These are phyloP conservation scores for Erythrolamprus reginae DNA, from an alignment of 2,113 vertebrate species.

Conservation along the genomic window DNA sequence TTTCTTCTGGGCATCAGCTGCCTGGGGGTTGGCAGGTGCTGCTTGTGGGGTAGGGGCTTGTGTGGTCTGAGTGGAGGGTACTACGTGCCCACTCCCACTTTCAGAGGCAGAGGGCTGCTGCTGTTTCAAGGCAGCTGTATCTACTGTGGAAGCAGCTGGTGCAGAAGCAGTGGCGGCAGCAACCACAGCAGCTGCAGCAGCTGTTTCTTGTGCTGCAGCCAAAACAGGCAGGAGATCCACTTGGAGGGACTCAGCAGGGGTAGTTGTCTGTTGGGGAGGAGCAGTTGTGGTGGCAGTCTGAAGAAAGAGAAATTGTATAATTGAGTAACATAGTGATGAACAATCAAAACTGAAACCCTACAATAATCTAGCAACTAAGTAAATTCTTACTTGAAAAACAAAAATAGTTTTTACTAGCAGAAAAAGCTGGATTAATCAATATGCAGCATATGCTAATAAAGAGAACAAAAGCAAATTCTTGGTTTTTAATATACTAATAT, in stretches of 20 bases:
- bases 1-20: slow-evolving; percentile 56
- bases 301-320: slow-evolving; percentile 23
- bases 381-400: neutral
- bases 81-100: slow-evolving; percentile 62
- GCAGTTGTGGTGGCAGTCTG: slow-evolving; percentile 58
- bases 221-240: slow-evolving; percentile 84
- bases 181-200: slow-evolving; percentile 50
- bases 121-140: slow-evolving; percentile 71
- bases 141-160: slow-evolving; percentile 74
- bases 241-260: slow-evolving; percentile 82
- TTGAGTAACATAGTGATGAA: neutral
- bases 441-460: neutral
- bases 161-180: slow-evolving; percentile 45
- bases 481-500: neutral
- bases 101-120: slow-evolving; percentile 64
- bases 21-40: slow-evolving; percentile 53
- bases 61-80: slow-evolving; percentile 23
- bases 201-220: slow-evolving; percentile 61
- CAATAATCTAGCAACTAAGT: neutral
- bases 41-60: slow-evolving; percentile 51
- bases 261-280: slow-evolving; percentile 78
- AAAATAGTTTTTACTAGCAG: neutral
- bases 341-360: neutral
- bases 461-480: neutral
- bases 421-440: neutral